phyloP scores from a whole-genome alignment of 2,888 invertebrate genomes.

The Drosophila macrospina region DNA sequence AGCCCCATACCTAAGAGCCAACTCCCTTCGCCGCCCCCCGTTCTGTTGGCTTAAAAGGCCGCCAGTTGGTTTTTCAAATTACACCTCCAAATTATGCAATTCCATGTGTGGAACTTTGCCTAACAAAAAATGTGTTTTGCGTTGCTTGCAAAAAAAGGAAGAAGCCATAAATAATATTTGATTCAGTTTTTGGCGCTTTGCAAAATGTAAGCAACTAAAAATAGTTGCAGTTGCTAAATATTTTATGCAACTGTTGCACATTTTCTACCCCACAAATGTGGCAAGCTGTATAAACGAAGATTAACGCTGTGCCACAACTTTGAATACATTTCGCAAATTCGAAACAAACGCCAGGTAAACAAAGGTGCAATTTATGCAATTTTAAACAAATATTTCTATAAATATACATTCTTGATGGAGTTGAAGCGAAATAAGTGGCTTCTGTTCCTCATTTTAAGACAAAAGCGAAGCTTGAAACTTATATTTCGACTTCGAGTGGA shows the following conservation, averaged over 20 bases:
- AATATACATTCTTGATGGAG: neutral
- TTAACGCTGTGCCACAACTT: neutral
- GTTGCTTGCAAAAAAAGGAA: constrained; percentile 51
- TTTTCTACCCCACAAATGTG: constrained; percentile 5
- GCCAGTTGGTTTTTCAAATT: constrained; percentile 68
- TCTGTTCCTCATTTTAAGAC: too few relatives aligned
- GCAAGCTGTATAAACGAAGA: constrained; percentile 16
- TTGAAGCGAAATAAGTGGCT: neutral
- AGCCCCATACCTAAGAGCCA: too few relatives aligned
- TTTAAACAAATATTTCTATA: neutral
- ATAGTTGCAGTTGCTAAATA: constrained; percentile 40
- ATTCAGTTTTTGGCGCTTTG: constrained; percentile 37
- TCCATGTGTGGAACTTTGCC: constrained; percentile 60
- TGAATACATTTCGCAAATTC: neutral
- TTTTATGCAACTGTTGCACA: constrained; percentile 49
- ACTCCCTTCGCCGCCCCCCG: neutral
- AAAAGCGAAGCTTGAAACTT: too few relatives aligned
- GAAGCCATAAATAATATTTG: constrained; percentile 71
- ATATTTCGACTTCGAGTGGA: too few relatives aligned
- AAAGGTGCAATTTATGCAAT: neutral
- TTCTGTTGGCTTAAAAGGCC: constrained; percentile 25
- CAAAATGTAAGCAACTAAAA: constrained; percentile 24
- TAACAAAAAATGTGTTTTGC: constrained; percentile 52
- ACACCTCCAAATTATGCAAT: constrained; percentile 73
- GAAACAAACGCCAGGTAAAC: neutral